A percentile compares a stretch with the other conserved stretches of the same genome.
These are phyloP conservation scores for Dromius quadrimaculatus DNA, from an alignment of 2,888 invertebrate species.

Conservation along the genomic window DNA sequence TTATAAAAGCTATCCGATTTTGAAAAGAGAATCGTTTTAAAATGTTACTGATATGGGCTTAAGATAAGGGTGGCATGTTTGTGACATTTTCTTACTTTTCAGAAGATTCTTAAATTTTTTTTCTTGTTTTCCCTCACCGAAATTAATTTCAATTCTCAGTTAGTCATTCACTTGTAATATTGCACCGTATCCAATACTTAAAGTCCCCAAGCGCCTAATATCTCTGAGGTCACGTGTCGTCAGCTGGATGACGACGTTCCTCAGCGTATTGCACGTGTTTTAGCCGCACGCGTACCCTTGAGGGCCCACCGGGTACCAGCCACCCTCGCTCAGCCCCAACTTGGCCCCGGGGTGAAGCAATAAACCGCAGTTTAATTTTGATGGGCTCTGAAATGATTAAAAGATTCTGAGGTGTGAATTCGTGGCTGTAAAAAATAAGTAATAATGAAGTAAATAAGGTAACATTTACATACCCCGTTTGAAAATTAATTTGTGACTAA, in stretches of 20 bases:
- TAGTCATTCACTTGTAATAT: too few relatives aligned
- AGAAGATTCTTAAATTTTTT: too few relatives aligned
- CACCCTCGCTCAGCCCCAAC: conserved; percentile 57
- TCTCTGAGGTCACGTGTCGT: conserved; percentile 21
- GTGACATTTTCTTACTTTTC: too few relatives aligned
- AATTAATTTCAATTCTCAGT: too few relatives aligned
- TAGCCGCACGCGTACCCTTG: conserved; percentile 59
- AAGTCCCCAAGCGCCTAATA: conserved; percentile 20
- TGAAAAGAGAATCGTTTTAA: too few relatives aligned
- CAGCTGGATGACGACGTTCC: conserved; percentile 59
- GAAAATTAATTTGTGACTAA: conserved; percentile 45
- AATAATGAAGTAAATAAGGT: conserved; percentile 37
- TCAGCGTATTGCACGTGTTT: conserved; percentile 55
- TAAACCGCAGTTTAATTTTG: conserved; percentile 58
- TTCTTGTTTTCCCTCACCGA: too few relatives aligned
- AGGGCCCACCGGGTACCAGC: conserved; percentile 54
- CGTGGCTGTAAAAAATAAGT: not conserved
- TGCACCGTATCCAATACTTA: too few relatives aligned
- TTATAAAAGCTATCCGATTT: too few relatives aligned
- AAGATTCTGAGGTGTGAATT: too few relatives aligned
- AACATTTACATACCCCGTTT: conserved; percentile 41
- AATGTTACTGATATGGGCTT: too few relatives aligned
- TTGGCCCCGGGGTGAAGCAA: conserved; percentile 54
- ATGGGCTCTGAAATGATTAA: too few relatives aligned
- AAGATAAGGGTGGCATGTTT: too few relatives aligned